Conservation (phyloP, 2,797 vertebrate genomes). For the Hirundo rustica region DNA sequence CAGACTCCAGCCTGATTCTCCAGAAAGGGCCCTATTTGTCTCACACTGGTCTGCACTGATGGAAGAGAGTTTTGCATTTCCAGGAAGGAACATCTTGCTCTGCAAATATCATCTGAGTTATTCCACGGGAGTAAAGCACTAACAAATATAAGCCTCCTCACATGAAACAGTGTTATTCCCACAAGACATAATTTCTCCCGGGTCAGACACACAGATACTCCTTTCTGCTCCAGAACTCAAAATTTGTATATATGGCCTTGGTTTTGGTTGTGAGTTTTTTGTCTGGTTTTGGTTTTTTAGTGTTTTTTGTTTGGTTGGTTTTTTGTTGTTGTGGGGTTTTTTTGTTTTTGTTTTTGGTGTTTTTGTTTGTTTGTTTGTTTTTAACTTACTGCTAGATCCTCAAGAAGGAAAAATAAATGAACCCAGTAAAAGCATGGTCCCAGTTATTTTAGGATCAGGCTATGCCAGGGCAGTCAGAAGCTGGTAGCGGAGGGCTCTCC, state of each 20-base stretch:
- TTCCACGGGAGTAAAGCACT: background rate
- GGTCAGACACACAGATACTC: background rate
- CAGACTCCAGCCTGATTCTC: background rate
- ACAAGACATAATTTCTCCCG: background rate
- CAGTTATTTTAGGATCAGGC: background rate
- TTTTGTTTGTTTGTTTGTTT: no score
- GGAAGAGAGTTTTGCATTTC: background rate
- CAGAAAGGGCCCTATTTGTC: background rate
- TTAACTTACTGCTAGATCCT: background rate
- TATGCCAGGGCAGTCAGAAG: background rate
- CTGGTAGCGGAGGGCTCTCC: background rate
- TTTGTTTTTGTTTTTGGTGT: no score
- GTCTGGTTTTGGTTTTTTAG: background rate
- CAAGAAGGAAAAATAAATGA: background rate
- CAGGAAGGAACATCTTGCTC: background rate
- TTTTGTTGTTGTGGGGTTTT: no score
- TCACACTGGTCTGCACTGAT: background rate
- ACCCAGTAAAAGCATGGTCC: background rate
- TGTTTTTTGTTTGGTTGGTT: background rate
- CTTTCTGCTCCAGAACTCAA: background rate
- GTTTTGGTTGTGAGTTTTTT: background rate
- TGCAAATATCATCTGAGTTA: background rate
- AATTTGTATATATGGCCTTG: background rate
- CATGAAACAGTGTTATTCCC: background rate
- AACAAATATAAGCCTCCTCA: background rate